Conservation (phyloP, 2,888 invertebrate genomes). For the Orthosia gothica region DNA sequence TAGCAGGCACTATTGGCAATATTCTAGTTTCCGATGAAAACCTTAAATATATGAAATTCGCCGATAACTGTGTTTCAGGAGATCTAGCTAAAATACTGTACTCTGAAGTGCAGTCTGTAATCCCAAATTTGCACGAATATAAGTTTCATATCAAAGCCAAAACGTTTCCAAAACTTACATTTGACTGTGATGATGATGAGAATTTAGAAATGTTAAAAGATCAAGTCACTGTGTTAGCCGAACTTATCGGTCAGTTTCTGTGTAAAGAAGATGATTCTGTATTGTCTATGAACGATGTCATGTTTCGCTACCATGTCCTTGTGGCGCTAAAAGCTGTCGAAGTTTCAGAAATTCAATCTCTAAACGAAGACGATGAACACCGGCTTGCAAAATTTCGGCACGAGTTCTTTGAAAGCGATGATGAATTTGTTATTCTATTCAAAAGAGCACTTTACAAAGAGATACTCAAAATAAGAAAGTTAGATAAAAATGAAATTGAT, state of each 20-base stretch:
- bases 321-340: conserved; percentile 37
- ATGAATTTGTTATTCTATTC: conserved; percentile 33
- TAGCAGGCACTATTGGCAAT: conserved; percentile 49
- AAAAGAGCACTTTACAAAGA: conserved; percentile 24
- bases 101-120: conserved; percentile 15
- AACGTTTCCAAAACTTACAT: conserved; percentile 34
- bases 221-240: conserved; percentile 10
- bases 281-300: conserved; percentile 31
- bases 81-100: conserved; percentile 24
- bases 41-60: conserved; percentile 35
- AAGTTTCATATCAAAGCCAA: conserved; percentile 33
- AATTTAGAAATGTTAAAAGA: background rate
- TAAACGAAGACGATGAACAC: conserved; percentile 28
- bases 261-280: conserved; percentile 24
- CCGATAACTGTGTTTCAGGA: background rate
- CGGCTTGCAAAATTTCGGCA: conserved; percentile 40
- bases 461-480: conserved; percentile 17
- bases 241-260: conserved; percentile 11
- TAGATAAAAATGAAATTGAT: conserved; percentile 7
- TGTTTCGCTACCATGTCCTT: conserved; percentile 52
- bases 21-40: conserved; percentile 30
- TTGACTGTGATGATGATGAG: conserved; percentile 11
- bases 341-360: conserved; percentile 30
- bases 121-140: conserved; percentile 37
- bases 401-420: conserved; percentile 38